These are phyloP conservation scores for Pipa parva DNA, from an alignment of 2,113 vertebrate genomes.

Conservation along the genomic window DNA sequence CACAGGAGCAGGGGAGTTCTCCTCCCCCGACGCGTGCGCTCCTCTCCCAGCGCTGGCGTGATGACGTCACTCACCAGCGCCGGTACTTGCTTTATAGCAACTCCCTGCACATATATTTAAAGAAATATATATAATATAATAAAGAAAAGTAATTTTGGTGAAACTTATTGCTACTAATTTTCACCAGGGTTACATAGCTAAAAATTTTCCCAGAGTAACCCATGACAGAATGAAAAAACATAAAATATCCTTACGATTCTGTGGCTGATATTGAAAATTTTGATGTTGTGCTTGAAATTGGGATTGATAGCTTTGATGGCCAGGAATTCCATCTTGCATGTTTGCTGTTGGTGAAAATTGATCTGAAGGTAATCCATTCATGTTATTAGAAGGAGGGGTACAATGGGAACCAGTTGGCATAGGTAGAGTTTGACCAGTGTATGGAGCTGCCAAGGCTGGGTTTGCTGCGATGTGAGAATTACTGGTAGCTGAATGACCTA, in stretches of 20 bases:
- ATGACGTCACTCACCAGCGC: no score
- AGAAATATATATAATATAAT: background rate
- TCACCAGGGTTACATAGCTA: no score
- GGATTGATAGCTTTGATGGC: slow-evolving; percentile 63
- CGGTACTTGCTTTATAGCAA: no score
- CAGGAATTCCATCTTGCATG: slow-evolving; percentile 63
- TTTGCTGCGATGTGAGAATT: slow-evolving; percentile 50
- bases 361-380: slow-evolving; percentile 58
- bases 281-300: slow-evolving; percentile 61
- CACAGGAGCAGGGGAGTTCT: no score
- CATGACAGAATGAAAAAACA: no score
- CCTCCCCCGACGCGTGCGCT: no score
- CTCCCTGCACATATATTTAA: background rate
- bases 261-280: slow-evolving; percentile 70
- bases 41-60: no score
- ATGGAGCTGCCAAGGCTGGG: slow-evolving; percentile 49
- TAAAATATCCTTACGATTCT: slow-evolving; percentile 65
- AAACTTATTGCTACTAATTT: no score
- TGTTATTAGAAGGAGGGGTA: slow-evolving; percentile 55
- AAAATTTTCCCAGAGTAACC: no score
- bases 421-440: slow-evolving; percentile 54
- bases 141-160: no score
- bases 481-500: slow-evolving; percentile 61
- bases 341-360: slow-evolving; percentile 45
- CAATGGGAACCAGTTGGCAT: slow-evolving; percentile 59